These are phyloP conservation scores for Diogma glabrata DNA, from an alignment of 2,888 invertebrate species.

Conservation along the genomic window DNA sequence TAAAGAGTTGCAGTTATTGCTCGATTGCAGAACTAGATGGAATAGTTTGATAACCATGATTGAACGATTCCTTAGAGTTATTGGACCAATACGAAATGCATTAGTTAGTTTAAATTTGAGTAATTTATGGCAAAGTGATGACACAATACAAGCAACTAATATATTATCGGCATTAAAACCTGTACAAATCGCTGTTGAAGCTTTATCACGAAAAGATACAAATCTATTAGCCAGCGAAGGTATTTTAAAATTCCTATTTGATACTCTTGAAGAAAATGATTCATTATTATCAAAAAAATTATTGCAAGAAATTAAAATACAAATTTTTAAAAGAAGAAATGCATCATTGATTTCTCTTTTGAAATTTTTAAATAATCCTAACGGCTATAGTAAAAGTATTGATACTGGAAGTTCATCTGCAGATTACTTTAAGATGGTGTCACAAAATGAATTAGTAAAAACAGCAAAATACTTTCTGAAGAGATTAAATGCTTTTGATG, in stretches of 20 bases:
- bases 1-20: conserved; percentile 6
- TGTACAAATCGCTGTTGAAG: conserved; percentile 9
- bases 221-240: conserved; percentile 9
- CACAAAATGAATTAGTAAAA: too few species aligned
- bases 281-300: background rate
- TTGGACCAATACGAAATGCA: conserved; percentile 9
- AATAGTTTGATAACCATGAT: background rate
- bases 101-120: conserved; percentile 4
- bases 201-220: conserved; percentile 1
- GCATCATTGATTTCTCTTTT: background rate
- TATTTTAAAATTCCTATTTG: conserved; percentile 10
- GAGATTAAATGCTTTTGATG: too few species aligned
- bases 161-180: conserved; percentile 5
- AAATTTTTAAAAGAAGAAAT: background rate
- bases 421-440: too few species aligned
- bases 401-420: too few species aligned
- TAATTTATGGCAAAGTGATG: background rate
- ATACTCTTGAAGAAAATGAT: background rate
- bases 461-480: too few species aligned
- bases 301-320: too few species aligned
- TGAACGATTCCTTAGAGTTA: conserved; percentile 1
- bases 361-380: background rate
- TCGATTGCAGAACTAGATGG: conserved; percentile 10
- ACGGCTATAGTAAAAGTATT: too few species aligned
- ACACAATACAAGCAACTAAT: background rate